These are phyloP conservation scores for Pteruthius melanotis DNA, from an alignment of 2,113 vertebrate species.

Conservation along the genomic window DNA sequence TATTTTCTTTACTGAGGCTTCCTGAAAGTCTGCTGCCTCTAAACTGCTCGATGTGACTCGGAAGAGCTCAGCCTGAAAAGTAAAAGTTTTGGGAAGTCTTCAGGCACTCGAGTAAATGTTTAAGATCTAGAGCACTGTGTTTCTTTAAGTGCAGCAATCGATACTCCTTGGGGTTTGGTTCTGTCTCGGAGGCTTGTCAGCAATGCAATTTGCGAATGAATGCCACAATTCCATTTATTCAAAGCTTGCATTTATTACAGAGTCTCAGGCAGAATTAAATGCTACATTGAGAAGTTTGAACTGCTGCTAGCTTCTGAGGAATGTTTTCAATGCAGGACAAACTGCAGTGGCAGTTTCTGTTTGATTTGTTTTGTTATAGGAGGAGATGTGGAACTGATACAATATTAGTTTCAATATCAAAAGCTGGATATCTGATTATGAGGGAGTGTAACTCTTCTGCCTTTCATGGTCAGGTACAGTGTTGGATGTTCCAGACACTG, in stretches of 20 bases:
- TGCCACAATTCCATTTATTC: neutral
- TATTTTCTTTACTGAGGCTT: neutral
- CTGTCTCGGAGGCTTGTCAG: neutral
- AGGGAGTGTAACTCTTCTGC: neutral
- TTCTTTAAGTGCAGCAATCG: neutral
- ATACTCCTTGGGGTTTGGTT: neutral
- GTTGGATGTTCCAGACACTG: neutral
- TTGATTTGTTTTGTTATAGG: neutral
- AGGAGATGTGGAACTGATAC: neutral
- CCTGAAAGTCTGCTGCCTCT: neutral
- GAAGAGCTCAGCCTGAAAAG: neutral
- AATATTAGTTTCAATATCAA: neutral
- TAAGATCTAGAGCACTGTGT: neutral
- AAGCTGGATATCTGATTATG: neutral
- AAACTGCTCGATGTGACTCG: neutral
- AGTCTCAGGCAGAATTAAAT: neutral
- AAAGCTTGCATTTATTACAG: neutral
- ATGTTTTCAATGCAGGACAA: neutral
- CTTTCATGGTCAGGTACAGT: neutral
- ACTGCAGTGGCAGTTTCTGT: neutral
- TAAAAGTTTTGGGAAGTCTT: constrained; percentile 6
- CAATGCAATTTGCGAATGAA: neutral
- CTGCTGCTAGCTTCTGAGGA: neutral
- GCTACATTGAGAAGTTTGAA: neutral
- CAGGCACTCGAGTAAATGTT: neutral